Conservation (phyloP, 2,113 vertebrate genomes). For the Pluvianellus socialis region DNA sequence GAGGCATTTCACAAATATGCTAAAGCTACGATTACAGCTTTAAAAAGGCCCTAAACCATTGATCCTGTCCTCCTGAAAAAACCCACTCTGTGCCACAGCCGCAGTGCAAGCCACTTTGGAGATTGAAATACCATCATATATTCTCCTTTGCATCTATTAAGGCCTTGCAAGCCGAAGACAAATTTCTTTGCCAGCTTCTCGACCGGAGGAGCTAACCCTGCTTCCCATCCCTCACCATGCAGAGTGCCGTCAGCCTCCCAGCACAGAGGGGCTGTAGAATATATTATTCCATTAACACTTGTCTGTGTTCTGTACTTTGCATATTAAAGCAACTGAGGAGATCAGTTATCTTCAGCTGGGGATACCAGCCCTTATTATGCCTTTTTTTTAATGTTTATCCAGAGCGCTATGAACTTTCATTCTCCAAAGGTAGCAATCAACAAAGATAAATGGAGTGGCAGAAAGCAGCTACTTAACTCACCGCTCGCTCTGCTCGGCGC, state of each 20-base stretch:
- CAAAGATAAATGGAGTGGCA: conserved; percentile 53
- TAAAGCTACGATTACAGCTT: not conserved
- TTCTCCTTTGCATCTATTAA: not conserved
- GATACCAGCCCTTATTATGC: conserved; percentile 65
- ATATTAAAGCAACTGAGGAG: conserved; percentile 67
- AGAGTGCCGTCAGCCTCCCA: not conserved
- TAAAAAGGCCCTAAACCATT: not conserved
- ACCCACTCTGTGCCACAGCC: not conserved
- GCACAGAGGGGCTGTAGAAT: conserved; percentile 41
- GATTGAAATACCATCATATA: not conserved
- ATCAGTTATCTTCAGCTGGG: conserved; percentile 73
- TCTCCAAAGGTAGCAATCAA: conserved; percentile 58
- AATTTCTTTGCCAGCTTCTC: not conserved
- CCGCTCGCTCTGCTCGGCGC: fast-evolving
- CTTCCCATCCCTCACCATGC: not conserved
- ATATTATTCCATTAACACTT: conserved; percentile 71
- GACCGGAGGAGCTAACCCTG: not conserved
- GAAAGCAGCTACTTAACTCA: conserved; percentile 41
- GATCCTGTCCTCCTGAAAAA: not conserved
- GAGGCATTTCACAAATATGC: not conserved
- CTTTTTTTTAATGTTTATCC: conserved; percentile 66
- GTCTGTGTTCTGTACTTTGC: conserved; percentile 60
- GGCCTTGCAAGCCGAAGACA: not conserved
- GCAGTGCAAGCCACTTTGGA: not conserved
- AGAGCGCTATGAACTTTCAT: conserved; percentile 64